Conservation (phyloP, 2,113 vertebrate species). For the Rhinogobius similis region DNA sequence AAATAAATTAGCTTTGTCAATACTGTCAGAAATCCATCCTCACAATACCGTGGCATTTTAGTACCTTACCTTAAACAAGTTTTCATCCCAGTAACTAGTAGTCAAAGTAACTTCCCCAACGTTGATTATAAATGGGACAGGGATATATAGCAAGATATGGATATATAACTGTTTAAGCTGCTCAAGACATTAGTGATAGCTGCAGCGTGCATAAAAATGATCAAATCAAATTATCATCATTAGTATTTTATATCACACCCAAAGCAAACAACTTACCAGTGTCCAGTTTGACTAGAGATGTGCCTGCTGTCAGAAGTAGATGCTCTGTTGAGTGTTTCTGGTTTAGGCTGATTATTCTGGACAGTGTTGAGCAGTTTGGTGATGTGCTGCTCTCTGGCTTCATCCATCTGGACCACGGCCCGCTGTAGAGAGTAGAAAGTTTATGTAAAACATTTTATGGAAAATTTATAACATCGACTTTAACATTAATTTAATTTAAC, state of each 20-base stretch:
- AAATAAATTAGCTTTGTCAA: no score
- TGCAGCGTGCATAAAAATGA: background rate
- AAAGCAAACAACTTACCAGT: constrained; percentile 62
- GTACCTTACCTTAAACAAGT: no score
- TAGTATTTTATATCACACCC: background rate
- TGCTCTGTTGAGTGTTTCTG: constrained; percentile 64
- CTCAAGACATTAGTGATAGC: background rate
- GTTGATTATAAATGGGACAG: no score
- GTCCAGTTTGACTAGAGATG: constrained; percentile 36
- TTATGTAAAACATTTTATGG: background rate
- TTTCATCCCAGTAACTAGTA: no score
- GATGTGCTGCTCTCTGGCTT: constrained; percentile 90
- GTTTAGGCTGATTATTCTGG: constrained; percentile 66
- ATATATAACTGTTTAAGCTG: background rate
- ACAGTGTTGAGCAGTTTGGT: constrained; percentile 88
- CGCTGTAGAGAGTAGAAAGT: constrained; percentile 78
- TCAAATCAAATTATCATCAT: no score
- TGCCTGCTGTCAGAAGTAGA: constrained; percentile 67
- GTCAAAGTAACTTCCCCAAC: no score
- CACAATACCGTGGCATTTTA: no score
- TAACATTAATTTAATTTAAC: no score
- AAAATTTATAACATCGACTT: no score
- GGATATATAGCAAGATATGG: no score
- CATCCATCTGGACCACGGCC: constrained; percentile 95
- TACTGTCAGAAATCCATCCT: no score